A percentile compares a stretch with the other conserved stretches of the same genome.
These are phyloP conservation scores for Drosophila sproati DNA, from an alignment of 1,140 invertebrate species.

Conservation along the genomic window DNA sequence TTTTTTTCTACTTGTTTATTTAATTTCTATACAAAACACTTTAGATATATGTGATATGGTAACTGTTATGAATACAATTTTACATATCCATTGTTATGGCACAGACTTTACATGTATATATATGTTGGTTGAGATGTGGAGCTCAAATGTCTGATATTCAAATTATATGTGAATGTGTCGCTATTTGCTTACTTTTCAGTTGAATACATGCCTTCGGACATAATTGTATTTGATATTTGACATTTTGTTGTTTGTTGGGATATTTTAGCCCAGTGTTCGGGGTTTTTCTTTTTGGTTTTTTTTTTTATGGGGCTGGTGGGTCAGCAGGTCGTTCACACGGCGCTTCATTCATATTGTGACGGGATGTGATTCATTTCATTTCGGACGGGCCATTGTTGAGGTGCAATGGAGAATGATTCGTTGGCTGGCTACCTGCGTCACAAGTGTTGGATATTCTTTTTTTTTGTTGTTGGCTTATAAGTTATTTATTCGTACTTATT, in stretches of 20 bases:
- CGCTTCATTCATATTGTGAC: constrained; percentile 54
- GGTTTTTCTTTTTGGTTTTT: constrained; percentile 13
- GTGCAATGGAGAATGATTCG: constrained; percentile 53
- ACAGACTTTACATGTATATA: too few relatives aligned
- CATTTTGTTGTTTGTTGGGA: background rate
- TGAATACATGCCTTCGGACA: too few relatives aligned
- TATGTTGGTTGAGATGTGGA: too few relatives aligned
- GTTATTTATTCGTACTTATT: constrained; percentile 80
- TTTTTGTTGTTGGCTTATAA: constrained; percentile 47
- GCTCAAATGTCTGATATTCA: too few relatives aligned
- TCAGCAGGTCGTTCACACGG: constrained; percentile 52
- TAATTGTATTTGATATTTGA: background rate
- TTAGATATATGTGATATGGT: background rate
- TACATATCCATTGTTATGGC: background rate
- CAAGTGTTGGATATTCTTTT: constrained; percentile 17
- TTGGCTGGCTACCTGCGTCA: constrained; percentile 32
- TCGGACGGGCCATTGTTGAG: constrained; percentile 44
- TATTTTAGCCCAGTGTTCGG: constrained; percentile 9
- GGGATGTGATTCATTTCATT: constrained; percentile 68
- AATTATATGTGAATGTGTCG: too few relatives aligned
- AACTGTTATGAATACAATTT: background rate
- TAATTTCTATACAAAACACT: background rate
- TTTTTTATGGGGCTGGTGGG: constrained; percentile 28
- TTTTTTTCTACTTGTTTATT: background rate
- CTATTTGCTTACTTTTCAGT: too few relatives aligned